Evolutionary conservation across 2,113 vertebrate species (phyloP), one percentile per base, ranked within the genome.

Genomic region (Hypomesus transpacificus): DNA sequence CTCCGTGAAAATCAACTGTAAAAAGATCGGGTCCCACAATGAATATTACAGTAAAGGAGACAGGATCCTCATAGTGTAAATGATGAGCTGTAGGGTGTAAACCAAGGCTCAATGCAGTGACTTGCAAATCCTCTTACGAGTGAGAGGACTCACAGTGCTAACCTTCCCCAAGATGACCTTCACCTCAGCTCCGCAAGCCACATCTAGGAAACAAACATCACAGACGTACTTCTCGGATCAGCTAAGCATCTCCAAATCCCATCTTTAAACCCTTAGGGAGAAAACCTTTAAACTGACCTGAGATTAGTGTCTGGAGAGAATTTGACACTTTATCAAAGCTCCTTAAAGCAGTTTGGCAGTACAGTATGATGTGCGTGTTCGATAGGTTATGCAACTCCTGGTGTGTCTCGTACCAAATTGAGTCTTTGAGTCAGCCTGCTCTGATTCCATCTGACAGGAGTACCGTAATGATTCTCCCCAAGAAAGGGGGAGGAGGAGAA

Each of bases 61-160:
- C 14, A 62, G 22, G 21, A 24, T 28, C 61, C 39, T 1, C 28
- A 17, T 4, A 14, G 31, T 21, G 39, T 50, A 66, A 13, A 5
- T 21, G 20, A 58, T 58, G 57, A n/a, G 22, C 57, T 22, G 22
- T 21, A 22, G 20, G 9, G 18, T 20, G 9, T 21, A 50, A 50
- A 34, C 31, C 7, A 34, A 50, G 63, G 18, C 39, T 50, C n/a
- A 13, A 66, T 65, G 82, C 80, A 75, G 56, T 24, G 70, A 78
- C 75, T 76, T 64, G 68, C 59, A 84, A 86, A 89, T 89, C 84
- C 84, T 84, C 82, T 87, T 88, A 86, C 77, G 20, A 21, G 11
- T 8, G 20, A n/a, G 22, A 59, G 20, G 13, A 22, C 57, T 22
- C 14, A 1, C 9, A 11, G 9, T 8, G 57, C 20, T 59, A 4